Conservation (phyloP, 2,888 invertebrate species). For the Abrostola tripartita region DNA sequence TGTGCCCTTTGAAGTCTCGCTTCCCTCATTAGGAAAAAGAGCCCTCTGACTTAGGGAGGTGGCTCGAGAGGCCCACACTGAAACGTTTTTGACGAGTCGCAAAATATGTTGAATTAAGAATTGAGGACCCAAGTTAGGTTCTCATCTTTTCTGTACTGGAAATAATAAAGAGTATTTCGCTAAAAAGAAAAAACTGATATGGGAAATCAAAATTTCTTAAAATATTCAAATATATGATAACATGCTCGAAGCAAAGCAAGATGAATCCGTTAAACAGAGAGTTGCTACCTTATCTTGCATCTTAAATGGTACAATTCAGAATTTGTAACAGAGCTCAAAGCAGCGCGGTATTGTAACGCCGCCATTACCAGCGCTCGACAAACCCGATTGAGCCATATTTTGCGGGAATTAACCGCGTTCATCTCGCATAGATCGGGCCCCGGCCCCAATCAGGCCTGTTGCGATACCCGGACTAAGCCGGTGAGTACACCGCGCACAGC, state of each 20-base stretch:
- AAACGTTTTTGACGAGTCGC: constrained; percentile 21
- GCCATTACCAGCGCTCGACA: constrained; percentile 23
- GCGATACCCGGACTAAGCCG: constrained; percentile 28
- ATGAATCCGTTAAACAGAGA: not conserved
- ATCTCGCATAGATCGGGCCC: constrained; percentile 34
- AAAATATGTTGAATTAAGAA: constrained; percentile 3
- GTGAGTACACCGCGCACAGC: not conserved
- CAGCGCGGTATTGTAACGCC: constrained; percentile 10
- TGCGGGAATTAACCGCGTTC: constrained; percentile 37
- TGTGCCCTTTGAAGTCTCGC: constrained; percentile 26
- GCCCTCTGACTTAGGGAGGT: not conserved
- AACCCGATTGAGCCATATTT: constrained; percentile 42
- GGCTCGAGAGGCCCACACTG: constrained; percentile 2
- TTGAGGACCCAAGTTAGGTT: not conserved
- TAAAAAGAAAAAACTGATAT: no score
- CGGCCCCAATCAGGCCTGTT: constrained; percentile 32
- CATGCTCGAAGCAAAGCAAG: not conserved
- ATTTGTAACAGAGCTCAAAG: constrained; percentile 1
- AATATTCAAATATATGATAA: no score
- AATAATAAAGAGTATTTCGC: not conserved
- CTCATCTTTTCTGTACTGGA: not conserved
- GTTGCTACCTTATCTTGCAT: not conserved
- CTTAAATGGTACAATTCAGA: constrained; percentile 2
- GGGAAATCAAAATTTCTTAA: no score
- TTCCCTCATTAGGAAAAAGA: constrained; percentile 10